phyloP scores from a whole-genome alignment of 2,113 vertebrate species.

The Hyla sarda region DNA sequence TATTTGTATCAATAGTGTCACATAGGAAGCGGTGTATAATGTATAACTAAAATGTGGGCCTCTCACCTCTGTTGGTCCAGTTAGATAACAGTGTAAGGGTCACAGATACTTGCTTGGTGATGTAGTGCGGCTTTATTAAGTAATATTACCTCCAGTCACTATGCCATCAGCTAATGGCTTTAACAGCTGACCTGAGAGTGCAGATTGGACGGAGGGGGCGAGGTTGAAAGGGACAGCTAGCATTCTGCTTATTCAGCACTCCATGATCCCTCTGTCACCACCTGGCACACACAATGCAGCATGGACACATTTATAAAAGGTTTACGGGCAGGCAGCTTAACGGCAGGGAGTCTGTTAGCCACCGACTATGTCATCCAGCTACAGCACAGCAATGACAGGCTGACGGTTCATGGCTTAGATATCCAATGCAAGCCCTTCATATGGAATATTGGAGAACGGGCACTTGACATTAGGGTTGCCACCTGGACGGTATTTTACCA shows the following conservation, averaged over 20 bases:
- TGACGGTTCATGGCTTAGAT: neutral
- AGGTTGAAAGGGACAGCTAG: constrained; percentile 17
- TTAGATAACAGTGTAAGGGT: neutral
- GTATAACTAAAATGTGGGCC: neutral
- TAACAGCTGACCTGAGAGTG: constrained; percentile 35
- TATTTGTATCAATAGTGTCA: no score
- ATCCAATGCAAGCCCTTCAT: neutral
- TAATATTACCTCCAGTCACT: constrained; percentile 37
- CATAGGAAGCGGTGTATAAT: neutral
- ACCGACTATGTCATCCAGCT: constrained; percentile 4
- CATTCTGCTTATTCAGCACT: constrained; percentile 38
- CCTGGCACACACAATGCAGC: constrained; percentile 55
- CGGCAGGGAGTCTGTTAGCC: constrained; percentile 18
- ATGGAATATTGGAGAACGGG: neutral
- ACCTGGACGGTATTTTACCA: no score
- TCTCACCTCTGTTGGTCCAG: neutral
- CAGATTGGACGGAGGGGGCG: neutral
- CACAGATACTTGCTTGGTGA: constrained; percentile 15
- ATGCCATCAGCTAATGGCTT: constrained; percentile 16
- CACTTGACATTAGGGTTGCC: no score
- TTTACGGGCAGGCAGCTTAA: constrained; percentile 33
- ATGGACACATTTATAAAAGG: constrained; percentile 57
- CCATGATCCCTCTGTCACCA: constrained; percentile 31
- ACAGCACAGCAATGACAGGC: constrained; percentile 14
- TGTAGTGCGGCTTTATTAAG: neutral